These are phyloP conservation scores for Oreochromis grahami DNA, from an alignment of 2,797 vertebrate genomes.

Conservation along the genomic window DNA sequence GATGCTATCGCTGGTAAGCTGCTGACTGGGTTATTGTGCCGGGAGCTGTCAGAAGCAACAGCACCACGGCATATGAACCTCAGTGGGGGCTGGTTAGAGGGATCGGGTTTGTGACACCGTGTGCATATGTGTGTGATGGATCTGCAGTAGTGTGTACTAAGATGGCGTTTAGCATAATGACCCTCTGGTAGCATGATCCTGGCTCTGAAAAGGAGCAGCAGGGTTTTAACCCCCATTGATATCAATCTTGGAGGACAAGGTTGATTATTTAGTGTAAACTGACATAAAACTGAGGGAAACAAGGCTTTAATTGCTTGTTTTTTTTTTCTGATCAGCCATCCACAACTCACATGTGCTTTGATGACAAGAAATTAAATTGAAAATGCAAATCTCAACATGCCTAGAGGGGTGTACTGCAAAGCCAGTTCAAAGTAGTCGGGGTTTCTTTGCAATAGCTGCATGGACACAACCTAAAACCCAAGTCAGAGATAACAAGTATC, in stretches of 20 bases:
- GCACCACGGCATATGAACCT: background rate
- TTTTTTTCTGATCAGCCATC: background rate
- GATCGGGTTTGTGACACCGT: background rate
- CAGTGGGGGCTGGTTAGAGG: background rate
- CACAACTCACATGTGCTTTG: background rate
- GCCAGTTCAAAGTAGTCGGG: background rate
- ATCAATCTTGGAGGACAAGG: background rate
- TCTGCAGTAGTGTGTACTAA: background rate
- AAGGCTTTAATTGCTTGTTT: background rate
- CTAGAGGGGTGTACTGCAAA: background rate
- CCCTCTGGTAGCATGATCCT: background rate
- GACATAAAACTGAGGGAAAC: background rate
- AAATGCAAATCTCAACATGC: background rate
- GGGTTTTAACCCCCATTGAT: background rate
- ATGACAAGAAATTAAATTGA: background rate
- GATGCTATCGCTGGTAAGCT: conserved; percentile 48
- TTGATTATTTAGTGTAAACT: background rate
- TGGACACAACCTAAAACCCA: background rate
- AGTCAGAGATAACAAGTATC: background rate
- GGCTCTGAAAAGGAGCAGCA: background rate
- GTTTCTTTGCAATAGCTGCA: background rate
- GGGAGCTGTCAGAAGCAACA: conserved; percentile 17
- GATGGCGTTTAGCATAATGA: background rate
- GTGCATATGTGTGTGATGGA: background rate
- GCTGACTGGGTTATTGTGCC: conserved; percentile 36